Evolutionary conservation across 1,140 invertebrate species (phyloP).

Genomic region (Anastrepha obliqua): DNA sequence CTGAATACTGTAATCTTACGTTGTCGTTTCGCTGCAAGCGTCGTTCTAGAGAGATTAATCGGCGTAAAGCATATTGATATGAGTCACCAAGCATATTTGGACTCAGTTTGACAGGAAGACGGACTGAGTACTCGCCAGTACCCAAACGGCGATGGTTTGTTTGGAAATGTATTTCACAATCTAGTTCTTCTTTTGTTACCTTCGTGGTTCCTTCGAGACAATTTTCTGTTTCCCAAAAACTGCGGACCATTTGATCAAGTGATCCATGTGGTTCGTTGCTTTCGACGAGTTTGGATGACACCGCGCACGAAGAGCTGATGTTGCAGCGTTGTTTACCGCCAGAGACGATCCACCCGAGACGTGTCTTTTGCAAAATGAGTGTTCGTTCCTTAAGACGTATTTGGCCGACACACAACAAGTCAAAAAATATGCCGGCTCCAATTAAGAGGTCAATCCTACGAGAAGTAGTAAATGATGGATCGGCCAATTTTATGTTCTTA

Average conservation of each 20-base stretch:
- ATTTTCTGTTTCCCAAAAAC: constrained; percentile 54
- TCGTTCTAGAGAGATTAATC: constrained; percentile 27
- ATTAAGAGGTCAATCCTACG: constrained; percentile 34
- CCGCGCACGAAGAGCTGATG: too few relatives aligned
- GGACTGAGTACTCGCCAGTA: constrained; percentile 2
- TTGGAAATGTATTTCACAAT: constrained; percentile 41
- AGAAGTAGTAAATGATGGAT: too few relatives aligned
- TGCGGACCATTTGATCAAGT: neutral
- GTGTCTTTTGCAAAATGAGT: too few relatives aligned
- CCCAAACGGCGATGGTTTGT: neutral
- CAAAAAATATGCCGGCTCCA: constrained; percentile 19
- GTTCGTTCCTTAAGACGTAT: too few relatives aligned
- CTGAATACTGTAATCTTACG: neutral
- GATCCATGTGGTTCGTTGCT: neutral
- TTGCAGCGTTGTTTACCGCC: too few relatives aligned
- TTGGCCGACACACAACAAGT: too few relatives aligned
- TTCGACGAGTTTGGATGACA: neutral
- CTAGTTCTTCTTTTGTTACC: constrained; percentile 18
- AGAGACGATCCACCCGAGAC: too few relatives aligned
- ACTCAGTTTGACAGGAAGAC: constrained; percentile 13
- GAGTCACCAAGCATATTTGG: constrained; percentile 35
- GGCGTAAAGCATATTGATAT: neutral
- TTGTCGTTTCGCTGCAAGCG: neutral
- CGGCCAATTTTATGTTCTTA: too few relatives aligned
- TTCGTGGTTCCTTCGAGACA: neutral